These are phyloP conservation scores for Nixonia krombeini DNA, from an alignment of 1,140 invertebrate species.

Conservation along the genomic window DNA sequence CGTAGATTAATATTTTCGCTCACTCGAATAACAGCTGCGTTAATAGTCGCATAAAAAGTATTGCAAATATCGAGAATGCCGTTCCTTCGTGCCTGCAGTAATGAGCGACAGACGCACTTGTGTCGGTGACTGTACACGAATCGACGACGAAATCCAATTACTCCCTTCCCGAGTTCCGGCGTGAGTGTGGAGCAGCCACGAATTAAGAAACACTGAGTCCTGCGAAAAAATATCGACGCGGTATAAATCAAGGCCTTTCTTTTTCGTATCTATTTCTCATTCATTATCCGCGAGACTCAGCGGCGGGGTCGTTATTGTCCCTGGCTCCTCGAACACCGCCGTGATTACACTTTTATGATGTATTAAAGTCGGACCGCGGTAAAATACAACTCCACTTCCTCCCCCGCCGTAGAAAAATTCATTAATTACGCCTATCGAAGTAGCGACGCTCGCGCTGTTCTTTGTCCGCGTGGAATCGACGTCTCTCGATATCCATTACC, in stretches of 20 bases:
- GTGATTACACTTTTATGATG: conserved; percentile 43
- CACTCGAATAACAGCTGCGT: too few species aligned
- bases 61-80: background rate
- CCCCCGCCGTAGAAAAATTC: background rate
- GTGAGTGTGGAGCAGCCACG: conserved; percentile 59
- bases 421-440: background rate
- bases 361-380: conserved; percentile 9
- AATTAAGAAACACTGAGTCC: conserved; percentile 70
- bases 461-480: too few species aligned
- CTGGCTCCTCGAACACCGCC: conserved; percentile 39
- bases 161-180: conserved; percentile 40
- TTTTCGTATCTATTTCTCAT: conserved; percentile 52
- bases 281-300: conserved; percentile 48
- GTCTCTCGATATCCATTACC: too few species aligned
- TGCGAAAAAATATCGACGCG: conserved; percentile 68
- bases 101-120: conserved; percentile 52
- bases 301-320: conserved; percentile 45
- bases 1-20: too few species aligned
- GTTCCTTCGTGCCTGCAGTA: conserved; percentile 7
- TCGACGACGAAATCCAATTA: conserved; percentile 67
- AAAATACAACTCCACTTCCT: conserved; percentile 7
- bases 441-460: too few species aligned
- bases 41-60: too few species aligned
- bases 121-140: conserved; percentile 61
- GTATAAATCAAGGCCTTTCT: conserved; percentile 67